A percentile compares a stretch with the other conserved stretches of the same genome.
Evolutionary conservation across 2,113 vertebrate species (phyloP).

Genomic region (Oxyura jamaicensis): DNA sequence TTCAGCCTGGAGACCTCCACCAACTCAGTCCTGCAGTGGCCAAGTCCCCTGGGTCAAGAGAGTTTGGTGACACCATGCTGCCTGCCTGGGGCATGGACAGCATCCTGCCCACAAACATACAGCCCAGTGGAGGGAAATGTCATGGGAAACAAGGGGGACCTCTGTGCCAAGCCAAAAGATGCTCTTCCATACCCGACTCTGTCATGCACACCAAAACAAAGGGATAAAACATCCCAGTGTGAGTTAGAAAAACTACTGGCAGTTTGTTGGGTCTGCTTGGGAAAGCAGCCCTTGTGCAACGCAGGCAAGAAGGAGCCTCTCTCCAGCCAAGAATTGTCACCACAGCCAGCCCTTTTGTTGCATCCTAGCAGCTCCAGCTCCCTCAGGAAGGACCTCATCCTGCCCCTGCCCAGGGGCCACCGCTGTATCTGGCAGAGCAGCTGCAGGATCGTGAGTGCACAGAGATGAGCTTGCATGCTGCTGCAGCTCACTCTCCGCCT

Average conservation of each 20-base stretch:
- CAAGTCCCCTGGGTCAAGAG: neutral
- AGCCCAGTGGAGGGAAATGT: neutral
- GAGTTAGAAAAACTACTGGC: neutral
- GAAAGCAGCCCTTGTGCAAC: neutral
- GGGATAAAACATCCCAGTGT: neutral
- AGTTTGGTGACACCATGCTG: fast-evolving
- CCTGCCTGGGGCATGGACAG: neutral
- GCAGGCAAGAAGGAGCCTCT: neutral
- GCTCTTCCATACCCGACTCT: neutral
- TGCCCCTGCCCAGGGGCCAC: fast-evolving
- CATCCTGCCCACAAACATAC: neutral
- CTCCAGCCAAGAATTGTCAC: neutral
- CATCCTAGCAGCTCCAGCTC: neutral
- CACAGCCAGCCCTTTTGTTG: too few relatives aligned
- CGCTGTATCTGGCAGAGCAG: neutral
- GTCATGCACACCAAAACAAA: neutral
- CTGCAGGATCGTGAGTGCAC: neutral
- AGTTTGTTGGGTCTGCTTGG: neutral
- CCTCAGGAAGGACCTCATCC: neutral
- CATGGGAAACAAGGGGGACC: neutral
- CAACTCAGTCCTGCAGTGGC: fast-evolving
- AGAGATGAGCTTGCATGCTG: neutral
- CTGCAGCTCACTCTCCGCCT: fast-evolving
- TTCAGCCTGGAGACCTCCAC: neutral
- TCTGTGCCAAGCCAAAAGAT: neutral